Evolutionary conservation across 2,797 vertebrate genomes (phyloP).

Genomic region (Neosalanx taihuensis): DNA sequence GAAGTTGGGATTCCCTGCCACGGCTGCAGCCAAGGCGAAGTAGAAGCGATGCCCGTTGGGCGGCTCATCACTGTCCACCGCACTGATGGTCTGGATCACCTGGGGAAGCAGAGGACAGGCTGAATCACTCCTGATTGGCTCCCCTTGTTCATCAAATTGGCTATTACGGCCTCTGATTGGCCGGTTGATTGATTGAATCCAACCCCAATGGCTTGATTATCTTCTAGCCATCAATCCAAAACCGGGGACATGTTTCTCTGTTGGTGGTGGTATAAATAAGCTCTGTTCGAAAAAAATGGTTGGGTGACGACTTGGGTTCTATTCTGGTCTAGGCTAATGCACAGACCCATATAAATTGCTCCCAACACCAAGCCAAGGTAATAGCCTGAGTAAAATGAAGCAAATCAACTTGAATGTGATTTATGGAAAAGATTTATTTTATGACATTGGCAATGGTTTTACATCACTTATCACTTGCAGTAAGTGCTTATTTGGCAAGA

Average conservation of each 20-base stretch:
- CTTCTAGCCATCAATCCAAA: background rate
- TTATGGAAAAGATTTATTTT: conserved; percentile 56
- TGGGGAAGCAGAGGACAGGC: conserved; percentile 51
- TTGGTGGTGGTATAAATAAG: background rate
- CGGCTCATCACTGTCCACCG: conserved; percentile 90
- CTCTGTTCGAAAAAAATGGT: conserved; percentile 1
- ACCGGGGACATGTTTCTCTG: background rate
- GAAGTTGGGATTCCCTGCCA: conserved; percentile 88
- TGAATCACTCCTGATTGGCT: background rate
- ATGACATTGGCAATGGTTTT: conserved; percentile 56
- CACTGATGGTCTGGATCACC: conserved; percentile 95
- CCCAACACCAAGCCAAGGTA: conserved; percentile 31
- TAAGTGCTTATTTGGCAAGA: conserved; percentile 74
- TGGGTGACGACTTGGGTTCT: conserved; percentile 21
- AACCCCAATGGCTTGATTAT: background rate
- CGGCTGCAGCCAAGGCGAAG: conserved; percentile 81
- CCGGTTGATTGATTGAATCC: conserved; percentile 3
- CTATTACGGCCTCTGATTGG: background rate
- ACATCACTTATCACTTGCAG: conserved; percentile 56
- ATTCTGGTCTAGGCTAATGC: conserved; percentile 36
- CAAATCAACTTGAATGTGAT: conserved; percentile 51
- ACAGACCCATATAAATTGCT: conserved; percentile 35
- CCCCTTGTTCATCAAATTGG: background rate
- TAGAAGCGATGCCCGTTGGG: conserved; percentile 88
- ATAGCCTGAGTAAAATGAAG: conserved; percentile 36